Evolutionary conservation across 2,113 vertebrate genomes (phyloP), one percentile per base, ranked within the genome.

Genomic region (Marmota monax): DNA sequence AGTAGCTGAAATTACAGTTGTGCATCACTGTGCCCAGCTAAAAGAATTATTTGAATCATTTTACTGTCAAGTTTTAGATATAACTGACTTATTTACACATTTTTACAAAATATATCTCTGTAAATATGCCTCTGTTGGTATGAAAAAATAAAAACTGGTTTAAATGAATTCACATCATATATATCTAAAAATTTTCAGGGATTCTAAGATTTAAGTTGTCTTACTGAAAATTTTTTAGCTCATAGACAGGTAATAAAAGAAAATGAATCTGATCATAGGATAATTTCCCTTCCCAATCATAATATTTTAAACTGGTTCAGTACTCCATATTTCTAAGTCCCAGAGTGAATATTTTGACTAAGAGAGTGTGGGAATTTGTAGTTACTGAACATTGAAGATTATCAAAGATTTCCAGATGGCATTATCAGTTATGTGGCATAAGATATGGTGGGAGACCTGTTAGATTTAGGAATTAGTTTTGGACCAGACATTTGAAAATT

Each of bases 381-480:
- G 29, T 78, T 94, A 86, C 32, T 92, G 53, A 91, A 89, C 7
- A 78, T 96, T 61, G 84, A 89, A 95, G 78, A 65, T n/a, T 78
- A 48, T 94, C 39, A 74, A 93, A 88, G 84, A 58, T n/a, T 92
- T 92, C 23, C 78, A 96, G 23, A 9, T 94, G 94, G 18, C 34
- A 22, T 84, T 74, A 27, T 90, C 27, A n/a, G 84, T 97, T 97
- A 76, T 18, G 27, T 56, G 77, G 27, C 53, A n/a, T 82, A 78
- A 37, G 56, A 39, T 53, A n/a, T 17, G 5, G 39, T 17, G 5
- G 39, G 51, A 93, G 9, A 86, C 13, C 45, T 96, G 5, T 80
- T 88, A 69, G 72, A 73, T 48, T 83, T 85, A 73, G n/a, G 39
- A 88, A 74, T 95, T 93, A 70, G 70, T 78, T 95, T 92, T 48